Evolutionary conservation across 2,888 invertebrate species (phyloP).

Genomic region (Caenorhabditis sp.): DNA sequence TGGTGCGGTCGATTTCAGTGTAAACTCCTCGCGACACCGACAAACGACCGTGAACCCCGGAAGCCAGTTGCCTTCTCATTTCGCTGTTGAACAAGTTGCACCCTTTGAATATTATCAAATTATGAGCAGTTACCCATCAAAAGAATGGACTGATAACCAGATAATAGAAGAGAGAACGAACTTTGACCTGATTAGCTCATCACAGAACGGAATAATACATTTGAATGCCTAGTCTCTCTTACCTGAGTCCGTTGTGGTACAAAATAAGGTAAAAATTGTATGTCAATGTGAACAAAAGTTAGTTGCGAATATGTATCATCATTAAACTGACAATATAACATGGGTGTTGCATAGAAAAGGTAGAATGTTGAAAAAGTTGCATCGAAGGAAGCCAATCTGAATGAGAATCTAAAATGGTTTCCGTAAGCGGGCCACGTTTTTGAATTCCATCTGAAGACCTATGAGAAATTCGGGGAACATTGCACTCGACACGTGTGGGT

Average conservation of each 20-base stretch:
- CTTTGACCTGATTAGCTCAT: too few species aligned
- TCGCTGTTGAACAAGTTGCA: background rate
- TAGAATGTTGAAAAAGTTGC: slow-evolving; percentile 1
- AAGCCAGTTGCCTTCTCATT: background rate
- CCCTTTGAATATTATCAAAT: too few species aligned
- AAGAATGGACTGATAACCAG: slow-evolving; percentile 22
- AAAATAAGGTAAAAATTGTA: too few species aligned
- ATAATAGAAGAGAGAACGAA: slow-evolving; percentile 39
- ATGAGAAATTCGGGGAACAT: slow-evolving; percentile 10
- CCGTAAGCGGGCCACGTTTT: too few species aligned
- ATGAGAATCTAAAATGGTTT: too few species aligned
- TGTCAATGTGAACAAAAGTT: background rate
- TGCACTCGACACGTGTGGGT: too few species aligned
- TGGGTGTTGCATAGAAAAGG: slow-evolving; percentile 3
- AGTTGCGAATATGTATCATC: background rate
- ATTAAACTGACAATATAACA: slow-evolving; percentile 1
- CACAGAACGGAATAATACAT: background rate
- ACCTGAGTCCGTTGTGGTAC: too few species aligned
- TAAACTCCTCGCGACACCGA: too few species aligned
- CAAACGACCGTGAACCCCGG: too few species aligned
- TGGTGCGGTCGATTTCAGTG: too few species aligned
- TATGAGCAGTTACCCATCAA: slow-evolving; percentile 18
- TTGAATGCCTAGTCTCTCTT: too few species aligned
- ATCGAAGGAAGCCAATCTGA: background rate
- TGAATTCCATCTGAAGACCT: background rate